Conservation (phyloP, 2,113 vertebrate species). For the Cepphus grylle region DNA sequence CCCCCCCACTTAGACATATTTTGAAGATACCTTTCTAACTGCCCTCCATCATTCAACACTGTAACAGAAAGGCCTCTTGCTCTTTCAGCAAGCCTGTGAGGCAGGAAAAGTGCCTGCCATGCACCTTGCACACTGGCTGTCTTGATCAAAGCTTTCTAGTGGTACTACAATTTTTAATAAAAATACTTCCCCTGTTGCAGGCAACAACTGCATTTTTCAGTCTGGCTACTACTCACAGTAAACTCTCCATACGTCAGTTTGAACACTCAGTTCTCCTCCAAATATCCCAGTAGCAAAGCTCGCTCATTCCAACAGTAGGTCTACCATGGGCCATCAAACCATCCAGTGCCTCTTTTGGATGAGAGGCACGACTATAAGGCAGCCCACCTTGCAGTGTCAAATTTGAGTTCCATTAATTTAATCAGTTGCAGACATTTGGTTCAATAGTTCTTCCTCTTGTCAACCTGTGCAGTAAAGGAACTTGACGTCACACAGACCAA, state of each 20-base stretch:
- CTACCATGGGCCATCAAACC: not conserved
- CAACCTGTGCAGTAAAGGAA: slow-evolving; percentile 50
- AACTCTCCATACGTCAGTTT: not conserved
- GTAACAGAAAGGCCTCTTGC: not conserved
- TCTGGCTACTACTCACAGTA: not conserved
- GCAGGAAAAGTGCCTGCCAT: not conserved
- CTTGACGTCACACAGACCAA: not conserved
- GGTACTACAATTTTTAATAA: not conserved
- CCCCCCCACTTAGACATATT: not conserved
- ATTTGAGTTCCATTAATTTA: slow-evolving; percentile 73
- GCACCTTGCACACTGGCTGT: not conserved
- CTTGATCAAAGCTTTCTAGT: not conserved
- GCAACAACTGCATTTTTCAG: not conserved
- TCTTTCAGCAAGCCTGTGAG: not conserved
- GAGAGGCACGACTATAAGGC: not conserved
- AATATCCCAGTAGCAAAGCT: not conserved
- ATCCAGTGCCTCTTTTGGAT: not conserved
- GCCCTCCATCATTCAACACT: not conserved
- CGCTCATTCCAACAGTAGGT: not conserved
- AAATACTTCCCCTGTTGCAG: not conserved
- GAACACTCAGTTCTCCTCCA: not conserved
- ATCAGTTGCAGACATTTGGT: slow-evolving; percentile 71
- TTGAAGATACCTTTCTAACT: not conserved
- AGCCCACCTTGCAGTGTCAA: slow-evolving; percentile 68
- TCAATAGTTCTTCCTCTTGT: slow-evolving; percentile 74